phyloP scores from a whole-genome alignment of 2,113 vertebrate species.

The Tinamus guttatus region DNA sequence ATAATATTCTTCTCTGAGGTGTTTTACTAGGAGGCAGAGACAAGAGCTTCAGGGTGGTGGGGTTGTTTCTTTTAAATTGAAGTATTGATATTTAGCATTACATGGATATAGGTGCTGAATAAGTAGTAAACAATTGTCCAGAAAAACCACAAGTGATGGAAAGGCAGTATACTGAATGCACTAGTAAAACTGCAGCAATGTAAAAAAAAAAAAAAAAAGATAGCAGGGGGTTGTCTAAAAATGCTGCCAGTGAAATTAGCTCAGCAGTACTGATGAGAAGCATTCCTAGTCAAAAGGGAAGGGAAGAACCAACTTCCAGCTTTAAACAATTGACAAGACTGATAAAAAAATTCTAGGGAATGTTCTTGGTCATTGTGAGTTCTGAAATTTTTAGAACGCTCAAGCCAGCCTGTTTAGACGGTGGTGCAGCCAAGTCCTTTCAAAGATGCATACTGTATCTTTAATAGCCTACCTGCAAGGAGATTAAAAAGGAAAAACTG shows the following conservation, averaged over 20 bases:
- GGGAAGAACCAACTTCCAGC: not conserved
- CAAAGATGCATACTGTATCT: constrained; percentile 24
- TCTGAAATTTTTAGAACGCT: not conserved
- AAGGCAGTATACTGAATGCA: not conserved
- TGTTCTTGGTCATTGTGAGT: not conserved
- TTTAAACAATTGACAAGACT: constrained; percentile 21
- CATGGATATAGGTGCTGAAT: not conserved
- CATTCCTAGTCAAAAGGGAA: not conserved
- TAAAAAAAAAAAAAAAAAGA: not conserved
- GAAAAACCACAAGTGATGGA: not conserved
- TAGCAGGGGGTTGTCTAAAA: constrained; percentile 25
- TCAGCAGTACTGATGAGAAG: constrained; percentile 6
- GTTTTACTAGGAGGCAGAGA: not conserved
- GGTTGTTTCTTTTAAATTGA: constrained; percentile 12
- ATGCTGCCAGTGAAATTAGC: constrained; percentile 33
- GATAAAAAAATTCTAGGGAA: not conserved
- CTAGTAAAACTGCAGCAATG: not conserved
- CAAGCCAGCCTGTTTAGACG: not conserved
- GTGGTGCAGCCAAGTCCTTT: not conserved
- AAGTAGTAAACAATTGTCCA: constrained; percentile 7
- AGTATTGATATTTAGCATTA: constrained; percentile 15
- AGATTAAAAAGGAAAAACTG: not conserved
- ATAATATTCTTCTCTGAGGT: not conserved
- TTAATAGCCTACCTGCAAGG: constrained; percentile 40
- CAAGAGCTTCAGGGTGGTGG: not conserved